Percentiles rank a stretch among this genome's conserved stretches.
Evolutionary conservation across 2,797 vertebrate species (phyloP).

Genomic region (Chaetophractus vellerosus): DNA sequence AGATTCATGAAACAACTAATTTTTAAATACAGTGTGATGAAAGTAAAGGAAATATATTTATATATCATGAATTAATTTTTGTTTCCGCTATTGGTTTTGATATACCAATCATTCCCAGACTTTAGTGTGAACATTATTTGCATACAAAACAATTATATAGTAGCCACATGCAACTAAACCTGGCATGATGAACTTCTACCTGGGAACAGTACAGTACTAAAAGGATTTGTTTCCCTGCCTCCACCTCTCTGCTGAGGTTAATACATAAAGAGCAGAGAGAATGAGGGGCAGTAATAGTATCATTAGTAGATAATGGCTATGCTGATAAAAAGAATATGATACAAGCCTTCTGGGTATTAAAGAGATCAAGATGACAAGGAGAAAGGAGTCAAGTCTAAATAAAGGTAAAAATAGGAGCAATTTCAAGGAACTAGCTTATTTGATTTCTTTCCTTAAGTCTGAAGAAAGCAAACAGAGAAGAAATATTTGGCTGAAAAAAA

Average conservation of each 20-base stretch:
- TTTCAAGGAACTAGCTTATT: not conserved
- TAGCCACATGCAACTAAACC: not conserved
- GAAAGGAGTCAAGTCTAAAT: not conserved
- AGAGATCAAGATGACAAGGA: not conserved
- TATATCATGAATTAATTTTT: not conserved
- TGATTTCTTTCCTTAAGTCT: not conserved
- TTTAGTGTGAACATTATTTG: not conserved
- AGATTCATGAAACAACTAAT: not conserved
- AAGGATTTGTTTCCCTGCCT: not conserved
- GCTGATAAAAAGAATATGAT: not conserved
- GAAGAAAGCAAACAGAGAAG: not conserved
- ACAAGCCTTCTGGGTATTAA: not conserved
- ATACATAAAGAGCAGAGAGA: not conserved
- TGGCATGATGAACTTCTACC: not conserved
- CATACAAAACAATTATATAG: not conserved
- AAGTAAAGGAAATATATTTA: not conserved
- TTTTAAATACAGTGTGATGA: not conserved
- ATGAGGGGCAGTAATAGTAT: not conserved
- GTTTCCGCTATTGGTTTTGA: not conserved
- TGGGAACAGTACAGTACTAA: not conserved
- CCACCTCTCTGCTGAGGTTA: not conserved
- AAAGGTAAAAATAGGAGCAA: not conserved
- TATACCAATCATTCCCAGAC: too few relatives aligned
- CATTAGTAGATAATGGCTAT: not conserved
- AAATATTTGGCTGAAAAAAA: conserved; percentile 16